phyloP scores from a whole-genome alignment of 1,140 invertebrate genomes.

The Calycopis cecrops region DNA sequence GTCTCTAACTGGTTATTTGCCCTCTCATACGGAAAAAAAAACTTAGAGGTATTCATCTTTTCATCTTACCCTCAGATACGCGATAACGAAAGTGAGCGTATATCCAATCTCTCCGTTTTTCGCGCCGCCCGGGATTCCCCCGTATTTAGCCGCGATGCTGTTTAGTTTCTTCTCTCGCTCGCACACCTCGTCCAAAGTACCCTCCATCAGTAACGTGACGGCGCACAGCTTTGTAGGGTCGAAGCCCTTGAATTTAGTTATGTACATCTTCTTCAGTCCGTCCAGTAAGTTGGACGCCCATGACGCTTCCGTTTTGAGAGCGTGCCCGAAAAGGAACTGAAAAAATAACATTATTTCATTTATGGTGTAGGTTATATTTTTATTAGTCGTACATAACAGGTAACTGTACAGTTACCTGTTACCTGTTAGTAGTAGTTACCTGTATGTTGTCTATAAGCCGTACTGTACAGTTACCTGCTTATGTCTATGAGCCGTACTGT shows the following conservation, averaged over 20 bases:
- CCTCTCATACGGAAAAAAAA: too few relatives aligned
- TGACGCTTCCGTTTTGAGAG: slow-evolving; percentile 85
- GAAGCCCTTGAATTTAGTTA: slow-evolving; percentile 94
- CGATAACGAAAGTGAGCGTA: slow-evolving; percentile 98
- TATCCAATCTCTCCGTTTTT: slow-evolving; percentile 97
- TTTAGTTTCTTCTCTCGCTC: slow-evolving; percentile 88
- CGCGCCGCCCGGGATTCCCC: slow-evolving; percentile 92
- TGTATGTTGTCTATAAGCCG: too few relatives aligned
- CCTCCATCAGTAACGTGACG: slow-evolving; percentile 96
- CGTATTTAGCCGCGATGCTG: slow-evolving; percentile 83
- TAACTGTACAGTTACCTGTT: too few relatives aligned
- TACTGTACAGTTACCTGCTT: too few relatives aligned
- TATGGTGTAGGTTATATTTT: too few relatives aligned
- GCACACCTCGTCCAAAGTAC: slow-evolving; percentile 81
- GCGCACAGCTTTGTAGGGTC: slow-evolving; percentile 89
- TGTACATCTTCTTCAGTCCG: slow-evolving; percentile 90
- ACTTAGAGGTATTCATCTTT: too few relatives aligned
- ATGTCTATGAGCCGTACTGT: too few relatives aligned
- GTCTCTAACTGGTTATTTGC: too few relatives aligned
- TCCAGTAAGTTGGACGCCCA: slow-evolving; percentile 86
- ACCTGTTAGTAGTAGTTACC: too few relatives aligned
- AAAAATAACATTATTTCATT: slow-evolving; percentile 1
- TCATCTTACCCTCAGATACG: slow-evolving; percentile 90
- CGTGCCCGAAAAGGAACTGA: slow-evolving; percentile 94
- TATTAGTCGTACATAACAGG: too few relatives aligned